These are phyloP conservation scores for Pachyramphus minor DNA, from an alignment of 2,113 vertebrate species.

Conservation along the genomic window DNA sequence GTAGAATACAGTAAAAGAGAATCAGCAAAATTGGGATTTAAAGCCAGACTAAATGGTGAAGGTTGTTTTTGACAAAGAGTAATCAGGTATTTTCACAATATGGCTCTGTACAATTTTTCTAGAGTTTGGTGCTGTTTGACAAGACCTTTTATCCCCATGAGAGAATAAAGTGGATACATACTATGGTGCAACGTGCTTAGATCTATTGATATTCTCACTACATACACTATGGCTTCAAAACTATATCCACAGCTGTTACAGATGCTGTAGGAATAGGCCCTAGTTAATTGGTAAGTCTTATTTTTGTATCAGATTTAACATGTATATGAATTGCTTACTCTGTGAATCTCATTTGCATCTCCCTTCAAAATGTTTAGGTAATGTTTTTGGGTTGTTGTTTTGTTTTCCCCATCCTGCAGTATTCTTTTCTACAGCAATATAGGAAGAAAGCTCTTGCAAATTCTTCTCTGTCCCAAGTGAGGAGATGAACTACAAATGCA, in stretches of 20 bases:
- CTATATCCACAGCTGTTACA: background rate
- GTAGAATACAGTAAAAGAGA: background rate
- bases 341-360: background rate
- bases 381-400: fast-evolving
- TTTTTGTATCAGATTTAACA: background rate
- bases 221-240: background rate
- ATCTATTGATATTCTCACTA: background rate
- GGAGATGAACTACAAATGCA: background rate
- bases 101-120: background rate
- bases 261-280: background rate
- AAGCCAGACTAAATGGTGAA: background rate
- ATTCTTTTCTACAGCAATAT: background rate
- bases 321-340: background rate
- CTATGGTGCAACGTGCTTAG: background rate
- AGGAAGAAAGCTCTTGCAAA: background rate
- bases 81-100: background rate
- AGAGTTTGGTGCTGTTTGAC: background rate
- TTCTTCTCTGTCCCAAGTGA: background rate
- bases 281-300: background rate
- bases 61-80: background rate
- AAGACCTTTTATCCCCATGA: background rate
- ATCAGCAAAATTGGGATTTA: background rate
- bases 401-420: background rate
- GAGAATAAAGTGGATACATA: background rate
- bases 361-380: background rate